Conservation (phyloP, 2,888 invertebrate genomes). For the Itoplectis maculator region DNA sequence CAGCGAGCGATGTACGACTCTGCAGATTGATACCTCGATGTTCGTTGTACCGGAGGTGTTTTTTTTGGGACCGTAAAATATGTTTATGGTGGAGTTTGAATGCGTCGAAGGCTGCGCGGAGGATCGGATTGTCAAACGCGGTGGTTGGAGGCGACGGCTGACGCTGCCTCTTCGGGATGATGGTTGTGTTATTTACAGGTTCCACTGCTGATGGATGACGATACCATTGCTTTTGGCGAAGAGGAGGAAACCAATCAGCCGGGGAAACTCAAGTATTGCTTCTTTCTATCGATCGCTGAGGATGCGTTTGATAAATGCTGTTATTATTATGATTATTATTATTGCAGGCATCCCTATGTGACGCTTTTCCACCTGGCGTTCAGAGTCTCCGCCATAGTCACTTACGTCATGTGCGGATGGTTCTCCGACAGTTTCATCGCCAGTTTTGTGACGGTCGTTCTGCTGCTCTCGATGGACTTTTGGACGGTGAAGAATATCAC, state of each 20-base stretch:
- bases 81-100: slow-evolving; percentile 30
- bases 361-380: slow-evolving; percentile 97
- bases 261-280: slow-evolving; percentile 83
- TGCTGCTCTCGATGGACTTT: slow-evolving; percentile 98
- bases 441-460: slow-evolving; percentile 96
- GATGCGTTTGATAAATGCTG: background rate
- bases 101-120: slow-evolving; percentile 13
- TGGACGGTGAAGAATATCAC: slow-evolving; percentile 99
- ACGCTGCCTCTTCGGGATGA: slow-evolving; percentile 69
- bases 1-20: slow-evolving; percentile 34
- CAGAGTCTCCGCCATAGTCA: slow-evolving; percentile 92
- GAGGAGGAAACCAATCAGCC: slow-evolving; percentile 88
- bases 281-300: background rate
- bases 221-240: slow-evolving; percentile 94
- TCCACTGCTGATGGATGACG: slow-evolving; percentile 92
- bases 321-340: background rate
- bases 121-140: too few species aligned
- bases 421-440: slow-evolving; percentile 97
- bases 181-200: slow-evolving; percentile 87
- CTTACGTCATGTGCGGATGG: slow-evolving; percentile 95
- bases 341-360: slow-evolving; percentile 94
- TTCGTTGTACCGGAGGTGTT: slow-evolving; percentile 8
- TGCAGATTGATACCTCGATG: background rate
- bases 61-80: slow-evolving; percentile 57
- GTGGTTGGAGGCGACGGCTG: slow-evolving; percentile 22